Conservation (phyloP, 1,140 invertebrate species). For the Dendroctonus valens region DNA sequence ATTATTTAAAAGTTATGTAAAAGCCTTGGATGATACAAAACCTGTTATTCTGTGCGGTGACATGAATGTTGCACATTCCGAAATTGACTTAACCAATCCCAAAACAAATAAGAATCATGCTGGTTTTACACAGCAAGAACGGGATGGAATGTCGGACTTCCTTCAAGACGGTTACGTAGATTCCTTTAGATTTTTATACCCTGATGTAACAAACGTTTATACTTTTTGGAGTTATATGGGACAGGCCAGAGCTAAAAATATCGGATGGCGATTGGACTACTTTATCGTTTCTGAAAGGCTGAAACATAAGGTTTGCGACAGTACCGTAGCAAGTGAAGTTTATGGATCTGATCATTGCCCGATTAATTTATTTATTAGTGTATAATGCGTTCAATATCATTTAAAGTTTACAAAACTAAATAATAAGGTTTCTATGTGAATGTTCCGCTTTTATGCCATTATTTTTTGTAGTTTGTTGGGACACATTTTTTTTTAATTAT, state of each 20-base stretch:
- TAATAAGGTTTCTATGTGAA: neutral
- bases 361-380: slow-evolving; percentile 66
- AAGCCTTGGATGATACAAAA: slow-evolving; percentile 83
- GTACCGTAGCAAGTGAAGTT: slow-evolving; percentile 69
- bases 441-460: neutral
- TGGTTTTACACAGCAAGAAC: slow-evolving; percentile 91
- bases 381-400: slow-evolving; percentile 47
- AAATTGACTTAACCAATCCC: slow-evolving; percentile 95
- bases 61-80: slow-evolving; percentile 94
- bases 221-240: slow-evolving; percentile 94
- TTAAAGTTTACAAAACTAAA: neutral
- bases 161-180: slow-evolving; percentile 81
- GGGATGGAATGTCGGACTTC: slow-evolving; percentile 85
- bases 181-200: slow-evolving; percentile 85
- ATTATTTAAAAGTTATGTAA: slow-evolving; percentile 73
- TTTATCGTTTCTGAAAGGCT: slow-evolving; percentile 85
- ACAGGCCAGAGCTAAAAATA: slow-evolving; percentile 83
- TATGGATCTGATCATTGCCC: slow-evolving; percentile 90
- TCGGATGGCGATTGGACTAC: slow-evolving; percentile 97
- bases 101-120: slow-evolving; percentile 91
- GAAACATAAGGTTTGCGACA: slow-evolving; percentile 75
- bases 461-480: too few species aligned
- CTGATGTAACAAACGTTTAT: slow-evolving; percentile 79
- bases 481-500: too few species aligned
- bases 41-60: slow-evolving; percentile 95